Evolutionary conservation across 2,888 invertebrate genomes (phyloP).

Genomic region (Rhorus exstirpatorius): DNA sequence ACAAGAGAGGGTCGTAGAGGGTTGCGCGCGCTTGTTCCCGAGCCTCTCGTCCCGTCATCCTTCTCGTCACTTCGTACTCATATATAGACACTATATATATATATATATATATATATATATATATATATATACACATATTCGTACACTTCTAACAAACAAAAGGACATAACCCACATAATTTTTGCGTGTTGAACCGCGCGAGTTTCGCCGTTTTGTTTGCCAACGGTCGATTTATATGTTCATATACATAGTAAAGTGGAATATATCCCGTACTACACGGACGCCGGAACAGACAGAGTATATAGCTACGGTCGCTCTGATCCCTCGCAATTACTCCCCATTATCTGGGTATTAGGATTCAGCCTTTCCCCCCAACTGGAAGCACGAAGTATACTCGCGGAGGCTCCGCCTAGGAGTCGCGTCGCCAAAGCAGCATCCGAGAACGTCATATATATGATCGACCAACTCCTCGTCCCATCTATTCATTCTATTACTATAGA

Average conservation of each 20-base stretch:
- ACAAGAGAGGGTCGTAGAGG: conserved; percentile 55
- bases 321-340: conserved; percentile 86
- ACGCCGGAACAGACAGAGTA: conserved; percentile 73
- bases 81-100: conserved; percentile 17
- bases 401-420: conserved; percentile 78
- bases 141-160: conserved; percentile 19
- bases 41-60: conserved; percentile 72
- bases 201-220: conserved; percentile 28
- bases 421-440: conserved; percentile 40
- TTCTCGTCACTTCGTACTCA: conserved; percentile 62
- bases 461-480: conserved; percentile 36
- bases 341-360: conserved; percentile 86
- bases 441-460: conserved; percentile 57
- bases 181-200: not conserved
- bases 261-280: conserved; percentile 56
- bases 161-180: conserved; percentile 6
- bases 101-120: conserved; percentile 21
- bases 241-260: conserved; percentile 7
- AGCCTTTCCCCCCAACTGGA: conserved; percentile 84
- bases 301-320: conserved; percentile 84
- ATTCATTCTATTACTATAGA: not conserved
- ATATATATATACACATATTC: conserved; percentile 16
- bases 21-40: conserved; percentile 58
- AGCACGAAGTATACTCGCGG: conserved; percentile 81
- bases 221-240: conserved; percentile 7